Base-by-base conservation (phyloP, 2,797 vertebrate genomes). In the Malurus splendens region DNA sequence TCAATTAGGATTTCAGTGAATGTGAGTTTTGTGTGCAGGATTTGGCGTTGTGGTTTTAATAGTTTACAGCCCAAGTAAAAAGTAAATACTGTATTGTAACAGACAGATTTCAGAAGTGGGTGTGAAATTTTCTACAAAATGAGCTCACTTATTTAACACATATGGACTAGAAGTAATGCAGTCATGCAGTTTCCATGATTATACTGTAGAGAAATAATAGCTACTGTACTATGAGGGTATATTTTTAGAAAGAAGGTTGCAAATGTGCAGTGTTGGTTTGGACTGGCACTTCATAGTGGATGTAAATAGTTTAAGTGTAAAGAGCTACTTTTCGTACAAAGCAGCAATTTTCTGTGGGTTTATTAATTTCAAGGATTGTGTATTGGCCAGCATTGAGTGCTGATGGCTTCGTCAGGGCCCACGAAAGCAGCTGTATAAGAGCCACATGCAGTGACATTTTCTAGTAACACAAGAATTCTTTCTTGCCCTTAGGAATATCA, bases 191-290 rank as follows among this genome's bases (percentile, higher is more conserved):
- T 92, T 89, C 86, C 82, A 42, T 82, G 68, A 82, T 91, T 82
- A 71, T 65, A 66, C 55, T 50, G 65, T 6, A 68, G 36, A 48
- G 61, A 42, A 92, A 77, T 64, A 95, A 89, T 70, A 84, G 72
- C 39, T 66, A 10, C 78, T 93, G 9, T 89, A 80, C 54, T 75
- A 1, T 30, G 42, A 70, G 51, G 28, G 32, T 45, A 7, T 92
- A 67, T 88, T 91, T 93, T 94, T 86, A 91, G 87, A 86, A 86
- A 42, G 62, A 65, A 71, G 42, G n/a, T 77, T 77, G 42, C 86
- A 85, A 71, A 62, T 12, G 24, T 41, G 41, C 20, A 44, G 0
- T 48, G 15, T 71, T 44, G 64, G 56, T 47, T 88, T 84, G 60
- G 42, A 55, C 72, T 80, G 68, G 68, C 41, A 36, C 45, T 84